A percentile compares a stretch with the other conserved stretches of the same genome.
These are phyloP conservation scores for Graphium colonna DNA, from an alignment of 2,888 invertebrate genomes.

Conservation along the genomic window DNA sequence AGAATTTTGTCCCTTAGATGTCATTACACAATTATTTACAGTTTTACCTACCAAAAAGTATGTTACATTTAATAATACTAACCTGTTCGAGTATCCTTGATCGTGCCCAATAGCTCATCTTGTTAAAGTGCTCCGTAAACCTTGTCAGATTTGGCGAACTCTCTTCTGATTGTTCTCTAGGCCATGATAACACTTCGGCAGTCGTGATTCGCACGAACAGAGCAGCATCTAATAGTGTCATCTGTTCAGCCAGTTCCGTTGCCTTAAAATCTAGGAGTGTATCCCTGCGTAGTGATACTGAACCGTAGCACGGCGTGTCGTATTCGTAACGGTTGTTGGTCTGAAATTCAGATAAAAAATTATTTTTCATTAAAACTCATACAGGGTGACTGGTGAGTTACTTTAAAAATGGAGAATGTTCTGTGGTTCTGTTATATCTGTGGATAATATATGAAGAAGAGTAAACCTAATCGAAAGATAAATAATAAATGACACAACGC, in stretches of 20 bases:
- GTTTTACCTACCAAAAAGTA: too few species aligned
- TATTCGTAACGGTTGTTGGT: conserved; percentile 67
- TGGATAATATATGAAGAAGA: too few species aligned
- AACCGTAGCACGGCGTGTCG: conserved; percentile 64
- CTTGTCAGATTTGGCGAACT: conserved; percentile 96
- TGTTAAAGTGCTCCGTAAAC: conserved; percentile 99
- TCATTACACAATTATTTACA: too few species aligned
- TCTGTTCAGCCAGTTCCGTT: conserved; percentile 97
- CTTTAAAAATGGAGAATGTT: too few species aligned
- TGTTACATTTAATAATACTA: conserved; percentile 9
- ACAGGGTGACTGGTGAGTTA: too few species aligned
- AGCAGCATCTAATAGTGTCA: conserved; percentile 97
- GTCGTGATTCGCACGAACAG: conserved; percentile 98
- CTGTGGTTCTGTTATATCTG: too few species aligned
- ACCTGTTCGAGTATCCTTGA: conserved; percentile 93
- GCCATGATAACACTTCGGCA: conserved; percentile 98
- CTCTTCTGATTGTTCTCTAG: conserved; percentile 98
- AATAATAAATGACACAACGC: too few species aligned
- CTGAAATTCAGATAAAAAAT: conserved; percentile 35
- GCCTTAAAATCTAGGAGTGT: conserved; percentile 96
- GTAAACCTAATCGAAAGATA: too few species aligned
- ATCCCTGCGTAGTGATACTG: conserved; percentile 66
- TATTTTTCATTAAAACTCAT: too few species aligned
- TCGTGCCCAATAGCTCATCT: conserved; percentile 99
- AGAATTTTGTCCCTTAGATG: too few species aligned